These are phyloP conservation scores for Xiphydria camelus DNA, from an alignment of 2,888 invertebrate genomes.

Conservation along the genomic window DNA sequence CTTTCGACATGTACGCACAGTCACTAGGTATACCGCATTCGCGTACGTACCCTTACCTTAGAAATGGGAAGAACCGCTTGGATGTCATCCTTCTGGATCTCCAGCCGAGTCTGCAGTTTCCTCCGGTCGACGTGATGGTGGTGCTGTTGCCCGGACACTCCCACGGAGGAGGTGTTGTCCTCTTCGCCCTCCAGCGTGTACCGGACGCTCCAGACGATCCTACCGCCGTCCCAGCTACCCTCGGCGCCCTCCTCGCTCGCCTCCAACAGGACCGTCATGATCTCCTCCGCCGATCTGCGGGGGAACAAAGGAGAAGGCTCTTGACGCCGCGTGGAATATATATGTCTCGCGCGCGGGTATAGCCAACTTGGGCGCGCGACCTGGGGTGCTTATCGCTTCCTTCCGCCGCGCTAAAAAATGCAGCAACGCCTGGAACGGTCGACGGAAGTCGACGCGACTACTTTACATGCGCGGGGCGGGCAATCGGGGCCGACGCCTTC, in stretches of 20 bases:
- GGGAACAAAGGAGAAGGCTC: too few species aligned
- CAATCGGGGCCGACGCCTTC: too few species aligned
- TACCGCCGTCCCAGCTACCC: constrained; percentile 72
- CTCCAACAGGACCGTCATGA: constrained; percentile 90
- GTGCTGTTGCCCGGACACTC: constrained; percentile 40
- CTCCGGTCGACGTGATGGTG: constrained; percentile 54
- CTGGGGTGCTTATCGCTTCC: too few species aligned
- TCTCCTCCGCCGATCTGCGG: constrained; percentile 78
- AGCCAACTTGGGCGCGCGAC: too few species aligned
- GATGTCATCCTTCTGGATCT: constrained; percentile 91
- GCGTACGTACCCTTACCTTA: constrained; percentile 66
- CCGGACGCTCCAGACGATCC: constrained; percentile 84
- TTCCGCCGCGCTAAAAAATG: too few species aligned
- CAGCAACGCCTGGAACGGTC: too few species aligned
- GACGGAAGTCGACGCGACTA: too few species aligned
- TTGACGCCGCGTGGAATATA: too few species aligned
- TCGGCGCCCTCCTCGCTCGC: constrained; percentile 79
- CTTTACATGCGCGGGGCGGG: too few species aligned
- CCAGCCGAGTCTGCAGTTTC: constrained; percentile 80
- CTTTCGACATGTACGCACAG: too few species aligned
- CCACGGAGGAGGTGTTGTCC: constrained; percentile 45
- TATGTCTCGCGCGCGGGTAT: too few species aligned
- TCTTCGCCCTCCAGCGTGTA: constrained; percentile 69
- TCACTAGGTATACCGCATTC: too few species aligned
- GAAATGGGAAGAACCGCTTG: constrained; percentile 92